phyloP scores from a whole-genome alignment of 2,797 vertebrate genomes.

The Natrix natrix region DNA sequence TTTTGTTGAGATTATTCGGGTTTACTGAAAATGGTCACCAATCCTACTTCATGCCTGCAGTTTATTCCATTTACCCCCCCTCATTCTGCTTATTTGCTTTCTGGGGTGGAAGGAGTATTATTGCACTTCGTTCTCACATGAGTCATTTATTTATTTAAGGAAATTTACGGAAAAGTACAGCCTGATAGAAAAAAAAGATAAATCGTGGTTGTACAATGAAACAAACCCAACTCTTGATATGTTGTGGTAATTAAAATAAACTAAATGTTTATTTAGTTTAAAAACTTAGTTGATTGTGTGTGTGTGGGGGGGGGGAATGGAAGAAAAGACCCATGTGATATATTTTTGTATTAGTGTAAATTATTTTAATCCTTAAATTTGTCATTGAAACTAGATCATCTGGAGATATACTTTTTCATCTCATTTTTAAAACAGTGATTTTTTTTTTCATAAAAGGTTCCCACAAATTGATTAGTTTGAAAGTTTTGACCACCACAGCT shows the following conservation, averaged over 20 bases:
- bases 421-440: neutral
- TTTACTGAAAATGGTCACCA: neutral
- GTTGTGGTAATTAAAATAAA: neutral
- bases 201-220: neutral
- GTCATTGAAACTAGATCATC: neutral
- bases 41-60: neutral
- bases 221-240: neutral
- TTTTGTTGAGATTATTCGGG: neutral
- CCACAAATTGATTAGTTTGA: neutral
- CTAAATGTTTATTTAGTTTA: neutral
- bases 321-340: neutral
- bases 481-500: neutral
- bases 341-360: neutral
- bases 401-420: neutral
- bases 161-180: neutral
- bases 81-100: neutral
- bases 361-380: neutral
- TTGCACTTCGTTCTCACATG: neutral
- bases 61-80: neutral
- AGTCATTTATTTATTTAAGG: neutral
- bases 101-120: neutral
- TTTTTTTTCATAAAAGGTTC: neutral
- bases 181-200: neutral
- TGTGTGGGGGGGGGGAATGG: no score
- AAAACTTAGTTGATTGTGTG: neutral